A percentile compares a stretch with the other conserved stretches of the same genome.
phyloP scores from a whole-genome alignment of 2,797 vertebrate genomes.

The Phrynocephalus vlangalii region DNA sequence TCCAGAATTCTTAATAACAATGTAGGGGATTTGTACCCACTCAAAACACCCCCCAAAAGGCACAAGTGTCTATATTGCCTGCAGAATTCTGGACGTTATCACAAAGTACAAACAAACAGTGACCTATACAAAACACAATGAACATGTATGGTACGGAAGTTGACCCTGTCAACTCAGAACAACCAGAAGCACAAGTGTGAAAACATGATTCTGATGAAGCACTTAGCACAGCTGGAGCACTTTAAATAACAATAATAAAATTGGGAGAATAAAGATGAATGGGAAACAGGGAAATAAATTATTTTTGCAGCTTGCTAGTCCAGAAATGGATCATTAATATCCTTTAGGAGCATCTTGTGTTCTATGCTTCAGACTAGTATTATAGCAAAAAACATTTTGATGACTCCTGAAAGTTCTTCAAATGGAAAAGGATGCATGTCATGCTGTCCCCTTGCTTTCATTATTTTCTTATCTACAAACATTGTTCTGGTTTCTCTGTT shows the following conservation, averaged over 20 bases:
- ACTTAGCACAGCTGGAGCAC: not conserved
- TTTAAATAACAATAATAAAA: not conserved
- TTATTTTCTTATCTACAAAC: slow-evolving; percentile 60
- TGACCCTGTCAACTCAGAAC: not conserved
- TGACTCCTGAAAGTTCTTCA: slow-evolving; percentile 53
- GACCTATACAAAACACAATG: not conserved
- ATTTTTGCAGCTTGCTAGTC: not conserved
- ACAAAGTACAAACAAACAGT: no score
- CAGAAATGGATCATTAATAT: not conserved
- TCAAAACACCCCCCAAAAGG: not conserved
- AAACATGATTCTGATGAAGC: not conserved
- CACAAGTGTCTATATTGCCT: no score
- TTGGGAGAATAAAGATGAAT: not conserved
- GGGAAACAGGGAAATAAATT: not conserved
- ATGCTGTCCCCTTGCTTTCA: slow-evolving; percentile 61
- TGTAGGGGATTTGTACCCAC: not conserved
- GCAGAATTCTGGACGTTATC: no score
- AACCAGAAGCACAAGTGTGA: not conserved
- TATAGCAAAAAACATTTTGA: not conserved
- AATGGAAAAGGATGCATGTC: slow-evolving; percentile 54
- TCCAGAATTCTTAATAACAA: not conserved
- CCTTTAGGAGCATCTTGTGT: not conserved
- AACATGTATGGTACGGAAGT: not conserved
- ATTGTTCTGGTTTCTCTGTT: slow-evolving; percentile 52
- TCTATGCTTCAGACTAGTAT: not conserved